A percentile compares a stretch with the other conserved stretches of the same genome.
Evolutionary conservation across 2,113 vertebrate species (phyloP).

Genomic region (Hydrolagus affinis): DNA sequence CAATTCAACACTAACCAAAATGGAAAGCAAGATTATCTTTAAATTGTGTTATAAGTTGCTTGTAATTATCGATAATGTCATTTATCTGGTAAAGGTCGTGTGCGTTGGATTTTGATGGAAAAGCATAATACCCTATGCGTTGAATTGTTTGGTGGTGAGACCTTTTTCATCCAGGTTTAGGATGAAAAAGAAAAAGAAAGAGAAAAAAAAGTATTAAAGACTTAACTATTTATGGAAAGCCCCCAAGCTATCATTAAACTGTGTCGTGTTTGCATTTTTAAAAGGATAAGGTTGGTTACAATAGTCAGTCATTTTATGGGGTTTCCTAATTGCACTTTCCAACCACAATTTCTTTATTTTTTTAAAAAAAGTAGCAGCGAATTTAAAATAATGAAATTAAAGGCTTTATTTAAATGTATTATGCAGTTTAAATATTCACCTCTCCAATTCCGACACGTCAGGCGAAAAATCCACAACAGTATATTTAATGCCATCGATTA

Average conservation of each 20-base stretch:
- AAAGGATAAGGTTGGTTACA: not conserved
- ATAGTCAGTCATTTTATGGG: not conserved
- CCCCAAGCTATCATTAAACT: not conserved
- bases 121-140: not conserved
- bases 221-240: not conserved
- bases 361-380: not conserved
- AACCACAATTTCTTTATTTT: not conserved
- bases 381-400: not conserved
- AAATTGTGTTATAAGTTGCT: too few species aligned
- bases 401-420: not conserved
- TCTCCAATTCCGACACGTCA: not conserved
- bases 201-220: not conserved
- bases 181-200: not conserved
- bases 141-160: not conserved
- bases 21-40: too few species aligned
- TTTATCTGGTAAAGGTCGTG: too few species aligned
- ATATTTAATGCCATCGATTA: slow-evolving; percentile 19
- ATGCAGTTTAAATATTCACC: not conserved
- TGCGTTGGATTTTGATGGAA: too few species aligned
- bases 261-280: not conserved
- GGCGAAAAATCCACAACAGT: not conserved
- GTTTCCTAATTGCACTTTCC: not conserved
- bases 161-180: not conserved
- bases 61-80: too few species aligned
- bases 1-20: too few species aligned